Evolutionary conservation across 64 coral and sea anemone species (phyloP).

Genomic region (Astreopora myriophthalma): DNA sequence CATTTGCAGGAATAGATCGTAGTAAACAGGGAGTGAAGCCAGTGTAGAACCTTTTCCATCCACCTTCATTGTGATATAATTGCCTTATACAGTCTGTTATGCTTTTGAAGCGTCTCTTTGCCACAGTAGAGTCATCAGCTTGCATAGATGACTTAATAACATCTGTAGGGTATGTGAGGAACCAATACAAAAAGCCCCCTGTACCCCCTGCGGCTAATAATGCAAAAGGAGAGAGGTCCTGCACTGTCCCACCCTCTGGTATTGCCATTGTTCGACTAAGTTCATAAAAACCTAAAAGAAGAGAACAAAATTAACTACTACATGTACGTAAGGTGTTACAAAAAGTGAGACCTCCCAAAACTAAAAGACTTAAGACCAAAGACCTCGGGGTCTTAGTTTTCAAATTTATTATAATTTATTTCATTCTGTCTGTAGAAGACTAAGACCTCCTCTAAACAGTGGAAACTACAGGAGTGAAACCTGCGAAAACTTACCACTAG

Average conservation of each 20-base stretch:
- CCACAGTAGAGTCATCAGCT: conserved; percentile 73
- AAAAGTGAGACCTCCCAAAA: no score
- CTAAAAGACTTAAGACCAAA: no score
- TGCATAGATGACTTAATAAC: conserved; percentile 91
- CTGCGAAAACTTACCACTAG: no score
- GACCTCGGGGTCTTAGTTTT: no score
- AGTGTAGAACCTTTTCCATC: conserved; percentile 74
- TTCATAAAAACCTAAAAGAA: conserved; percentile 86
- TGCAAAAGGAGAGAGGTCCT: conserved; percentile 73
- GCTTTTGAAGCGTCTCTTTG: conserved; percentile 68
- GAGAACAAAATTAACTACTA: background rate
- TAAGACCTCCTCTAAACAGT: no score
- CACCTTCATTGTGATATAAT: conserved; percentile 77
- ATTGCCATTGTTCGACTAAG: conserved; percentile 55
- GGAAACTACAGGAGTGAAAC: no score
- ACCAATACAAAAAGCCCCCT: conserved; percentile 92
- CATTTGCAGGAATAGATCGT: conserved; percentile 90
- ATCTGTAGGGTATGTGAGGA: conserved; percentile 89
- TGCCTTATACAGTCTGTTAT: conserved; percentile 77
- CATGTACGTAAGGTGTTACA: no score
- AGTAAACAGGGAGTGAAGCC: conserved; percentile 91
- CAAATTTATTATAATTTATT: no score
- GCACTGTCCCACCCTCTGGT: conserved; percentile 75
- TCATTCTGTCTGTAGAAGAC: no score
- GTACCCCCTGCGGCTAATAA: conserved; percentile 61